Evolutionary conservation across 2,113 vertebrate species (phyloP).

Genomic region (Oxyura jamaicensis): DNA sequence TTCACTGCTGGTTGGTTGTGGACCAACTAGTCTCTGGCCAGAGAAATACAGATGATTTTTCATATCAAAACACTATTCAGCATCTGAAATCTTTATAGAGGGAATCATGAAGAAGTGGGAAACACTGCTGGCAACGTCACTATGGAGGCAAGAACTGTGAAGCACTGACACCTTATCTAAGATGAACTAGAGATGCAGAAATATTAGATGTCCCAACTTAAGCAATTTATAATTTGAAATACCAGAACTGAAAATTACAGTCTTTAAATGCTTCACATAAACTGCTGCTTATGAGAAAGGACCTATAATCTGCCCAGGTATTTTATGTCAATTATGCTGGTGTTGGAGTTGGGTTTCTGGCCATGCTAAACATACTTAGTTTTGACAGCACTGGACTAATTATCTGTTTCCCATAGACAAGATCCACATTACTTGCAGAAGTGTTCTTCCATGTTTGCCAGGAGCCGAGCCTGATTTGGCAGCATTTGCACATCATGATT

Average conservation of each 20-base stretch:
- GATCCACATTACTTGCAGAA: not conserved
- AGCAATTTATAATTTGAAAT: not conserved
- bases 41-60: not conserved
- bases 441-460: fast-evolving
- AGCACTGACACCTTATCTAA: not conserved
- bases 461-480: not conserved
- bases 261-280: not conserved
- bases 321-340: not conserved
- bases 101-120: not conserved
- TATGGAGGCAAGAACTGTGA: not conserved
- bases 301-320: not conserved
- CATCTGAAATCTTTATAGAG: not conserved
- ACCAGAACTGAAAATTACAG: not conserved
- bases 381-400: not conserved
- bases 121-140: not conserved
- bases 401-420: not conserved
- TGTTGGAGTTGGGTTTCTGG: not conserved
- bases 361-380: not conserved
- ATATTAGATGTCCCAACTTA: not conserved
- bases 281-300: not conserved
- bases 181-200: not conserved
- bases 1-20: not conserved
- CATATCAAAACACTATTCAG: not conserved
- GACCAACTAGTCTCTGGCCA: not conserved
- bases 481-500: not conserved